Evolutionary conservation across 2,888 invertebrate genomes (phyloP).

Genomic region (Drosophila mimica): DNA sequence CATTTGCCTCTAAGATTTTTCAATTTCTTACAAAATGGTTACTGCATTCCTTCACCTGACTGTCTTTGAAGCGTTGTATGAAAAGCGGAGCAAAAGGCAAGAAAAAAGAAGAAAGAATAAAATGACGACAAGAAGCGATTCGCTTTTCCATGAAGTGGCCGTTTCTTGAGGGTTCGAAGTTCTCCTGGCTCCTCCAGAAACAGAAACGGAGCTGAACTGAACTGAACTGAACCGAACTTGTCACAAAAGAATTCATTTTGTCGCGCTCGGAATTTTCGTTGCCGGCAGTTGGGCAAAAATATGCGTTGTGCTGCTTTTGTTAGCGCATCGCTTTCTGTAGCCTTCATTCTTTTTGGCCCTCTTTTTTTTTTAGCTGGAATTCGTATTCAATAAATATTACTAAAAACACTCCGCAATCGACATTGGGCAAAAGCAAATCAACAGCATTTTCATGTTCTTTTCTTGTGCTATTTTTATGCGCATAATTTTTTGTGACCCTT

Average conservation of each 20-base stretch:
- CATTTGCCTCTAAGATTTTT: constrained; percentile 59
- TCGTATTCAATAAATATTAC: constrained; percentile 81
- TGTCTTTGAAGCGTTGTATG: constrained; percentile 73
- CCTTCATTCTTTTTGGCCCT: constrained; percentile 7
- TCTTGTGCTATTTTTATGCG: constrained; percentile 60
- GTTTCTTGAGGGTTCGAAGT: constrained; percentile 25
- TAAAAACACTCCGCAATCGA: constrained; percentile 73
- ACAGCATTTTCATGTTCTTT: constrained; percentile 42
- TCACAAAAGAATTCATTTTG: constrained; percentile 82
- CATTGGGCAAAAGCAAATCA: constrained; percentile 44
- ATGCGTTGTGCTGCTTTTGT: constrained; percentile 60
- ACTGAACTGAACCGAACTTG: constrained; percentile 70
- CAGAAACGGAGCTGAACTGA: constrained; percentile 7
- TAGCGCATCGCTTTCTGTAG: constrained; percentile 43
- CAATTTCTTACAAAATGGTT: constrained; percentile 76
- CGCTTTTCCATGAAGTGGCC: constrained; percentile 57
- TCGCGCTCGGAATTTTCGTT: constrained; percentile 68
- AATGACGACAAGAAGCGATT: constrained; percentile 18
- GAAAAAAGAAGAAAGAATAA: neutral
- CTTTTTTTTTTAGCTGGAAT: constrained; percentile 63
- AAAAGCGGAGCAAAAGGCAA: constrained; percentile 3
- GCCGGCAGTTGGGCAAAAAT: constrained; percentile 50
- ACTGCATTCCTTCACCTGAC: constrained; percentile 79
- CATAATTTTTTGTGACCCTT: constrained; percentile 48
- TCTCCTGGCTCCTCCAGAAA: constrained; percentile 20